phyloP scores from a whole-genome alignment of 2,113 vertebrate genomes.

The Hylia prasina region DNA sequence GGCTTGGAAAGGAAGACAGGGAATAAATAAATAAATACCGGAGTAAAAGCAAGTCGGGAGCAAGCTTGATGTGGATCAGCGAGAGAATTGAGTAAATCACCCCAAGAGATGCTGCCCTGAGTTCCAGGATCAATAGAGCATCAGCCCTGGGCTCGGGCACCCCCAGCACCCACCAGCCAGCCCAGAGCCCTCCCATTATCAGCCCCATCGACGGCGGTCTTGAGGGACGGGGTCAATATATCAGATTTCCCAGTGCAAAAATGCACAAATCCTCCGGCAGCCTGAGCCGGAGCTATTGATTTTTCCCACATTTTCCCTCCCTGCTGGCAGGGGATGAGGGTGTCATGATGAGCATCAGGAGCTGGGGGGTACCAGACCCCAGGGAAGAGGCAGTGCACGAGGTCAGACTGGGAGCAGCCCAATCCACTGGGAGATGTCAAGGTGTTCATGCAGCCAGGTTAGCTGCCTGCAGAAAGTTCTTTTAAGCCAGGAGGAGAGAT shows the following conservation, averaged over 20 bases:
- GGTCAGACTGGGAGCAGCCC: background rate
- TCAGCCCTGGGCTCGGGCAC: background rate
- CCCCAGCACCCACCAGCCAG: accelerated
- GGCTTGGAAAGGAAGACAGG: background rate
- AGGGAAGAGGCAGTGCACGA: background rate
- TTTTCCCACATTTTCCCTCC: background rate
- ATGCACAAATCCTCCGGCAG: background rate
- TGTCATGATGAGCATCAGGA: background rate
- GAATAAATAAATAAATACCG: background rate
- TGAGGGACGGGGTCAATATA: background rate
- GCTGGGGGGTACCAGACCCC: background rate
- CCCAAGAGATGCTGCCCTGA: background rate
- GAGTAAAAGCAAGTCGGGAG: background rate
- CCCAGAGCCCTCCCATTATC: background rate
- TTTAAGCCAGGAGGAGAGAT: background rate
- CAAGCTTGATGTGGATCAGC: accelerated
- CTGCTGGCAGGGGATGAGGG: accelerated
- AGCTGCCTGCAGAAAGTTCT: background rate
- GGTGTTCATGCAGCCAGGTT: background rate
- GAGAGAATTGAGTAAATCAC: background rate
- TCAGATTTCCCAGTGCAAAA: conserved; percentile 10
- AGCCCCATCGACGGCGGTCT: background rate
- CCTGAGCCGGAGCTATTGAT: background rate
- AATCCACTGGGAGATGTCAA: background rate
- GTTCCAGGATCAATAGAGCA: background rate